Conservation (phyloP, 1,140 invertebrate species). For the Euura lappo region DNA sequence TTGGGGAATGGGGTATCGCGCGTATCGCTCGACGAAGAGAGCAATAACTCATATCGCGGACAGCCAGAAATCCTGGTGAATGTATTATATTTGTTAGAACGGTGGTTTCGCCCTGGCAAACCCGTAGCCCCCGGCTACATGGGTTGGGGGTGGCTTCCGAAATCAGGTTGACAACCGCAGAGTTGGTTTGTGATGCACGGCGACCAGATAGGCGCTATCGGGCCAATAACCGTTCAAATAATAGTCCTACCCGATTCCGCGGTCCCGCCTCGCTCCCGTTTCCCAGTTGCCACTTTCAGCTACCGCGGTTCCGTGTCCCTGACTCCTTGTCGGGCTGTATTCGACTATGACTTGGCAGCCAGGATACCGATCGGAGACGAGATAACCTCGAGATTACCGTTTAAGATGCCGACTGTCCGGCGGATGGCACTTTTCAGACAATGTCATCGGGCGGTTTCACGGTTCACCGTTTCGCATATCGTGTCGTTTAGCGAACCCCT, state of each 20-base stretch:
- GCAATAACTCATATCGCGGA: constrained; percentile 43
- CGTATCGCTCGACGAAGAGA: not conserved
- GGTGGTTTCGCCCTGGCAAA: not conserved
- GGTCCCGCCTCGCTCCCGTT: not conserved
- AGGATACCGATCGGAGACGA: constrained; percentile 33
- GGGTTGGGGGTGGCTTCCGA: constrained; percentile 24
- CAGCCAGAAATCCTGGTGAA: constrained; percentile 51
- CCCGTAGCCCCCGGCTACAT: not conserved
- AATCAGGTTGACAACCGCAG: constrained; percentile 51
- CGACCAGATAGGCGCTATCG: constrained; percentile 49
- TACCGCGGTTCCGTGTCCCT: not conserved
- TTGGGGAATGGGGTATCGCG: not conserved
- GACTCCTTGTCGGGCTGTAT: not conserved
- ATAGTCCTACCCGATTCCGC: constrained; percentile 33
- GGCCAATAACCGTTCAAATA: constrained; percentile 54
- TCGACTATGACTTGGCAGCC: constrained; percentile 39
- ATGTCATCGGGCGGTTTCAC: not conserved
- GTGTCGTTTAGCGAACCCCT: too few relatives aligned
- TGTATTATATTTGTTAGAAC: constrained; percentile 39
- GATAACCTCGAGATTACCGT: constrained; percentile 22
- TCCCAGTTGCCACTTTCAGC: not conserved
- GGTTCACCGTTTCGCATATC: too few relatives aligned
- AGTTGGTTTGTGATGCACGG: constrained; percentile 50
- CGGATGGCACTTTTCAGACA: not conserved
- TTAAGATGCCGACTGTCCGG: not conserved